Conservation (phyloP, 35 echinoderm and acorn worm genomes). For the Acanthaster planci region DNA sequence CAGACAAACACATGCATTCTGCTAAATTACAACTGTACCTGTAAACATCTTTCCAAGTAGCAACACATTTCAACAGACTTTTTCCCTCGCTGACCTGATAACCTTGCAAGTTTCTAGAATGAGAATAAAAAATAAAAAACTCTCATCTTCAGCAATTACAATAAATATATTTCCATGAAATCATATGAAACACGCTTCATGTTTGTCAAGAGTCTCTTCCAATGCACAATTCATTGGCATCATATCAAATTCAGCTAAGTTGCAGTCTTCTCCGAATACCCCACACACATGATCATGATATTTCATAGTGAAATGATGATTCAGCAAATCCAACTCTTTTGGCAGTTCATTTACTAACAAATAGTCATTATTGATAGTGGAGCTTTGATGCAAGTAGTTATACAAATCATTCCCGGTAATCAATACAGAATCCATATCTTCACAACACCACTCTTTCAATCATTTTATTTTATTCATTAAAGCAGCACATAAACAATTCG, state of each 20-base stretch:
- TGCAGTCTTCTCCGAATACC: background rate
- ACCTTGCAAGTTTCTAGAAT: background rate
- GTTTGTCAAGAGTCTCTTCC: background rate
- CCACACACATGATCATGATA: background rate
- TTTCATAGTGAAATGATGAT: background rate
- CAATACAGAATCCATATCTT: background rate
- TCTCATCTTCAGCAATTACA: background rate
- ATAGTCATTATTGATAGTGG: conserved; percentile 1
- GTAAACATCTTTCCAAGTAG: background rate
- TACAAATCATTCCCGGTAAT: background rate
- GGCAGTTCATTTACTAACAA: conserved; percentile 3
- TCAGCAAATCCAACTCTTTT: background rate
- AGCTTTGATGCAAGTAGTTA: background rate
- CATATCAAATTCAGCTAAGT: background rate
- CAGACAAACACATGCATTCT: background rate
- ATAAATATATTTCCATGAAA: background rate
- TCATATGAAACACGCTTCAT: background rate
- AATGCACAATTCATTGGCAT: background rate
- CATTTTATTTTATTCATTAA: background rate
- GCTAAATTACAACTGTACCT: background rate
- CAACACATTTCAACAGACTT: background rate
- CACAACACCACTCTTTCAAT: background rate
- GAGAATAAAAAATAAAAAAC: background rate
- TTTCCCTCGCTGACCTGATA: background rate
- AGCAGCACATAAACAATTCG: background rate